Conservation (phyloP, 1,140 invertebrate species). For the Caerostris darwini region DNA sequence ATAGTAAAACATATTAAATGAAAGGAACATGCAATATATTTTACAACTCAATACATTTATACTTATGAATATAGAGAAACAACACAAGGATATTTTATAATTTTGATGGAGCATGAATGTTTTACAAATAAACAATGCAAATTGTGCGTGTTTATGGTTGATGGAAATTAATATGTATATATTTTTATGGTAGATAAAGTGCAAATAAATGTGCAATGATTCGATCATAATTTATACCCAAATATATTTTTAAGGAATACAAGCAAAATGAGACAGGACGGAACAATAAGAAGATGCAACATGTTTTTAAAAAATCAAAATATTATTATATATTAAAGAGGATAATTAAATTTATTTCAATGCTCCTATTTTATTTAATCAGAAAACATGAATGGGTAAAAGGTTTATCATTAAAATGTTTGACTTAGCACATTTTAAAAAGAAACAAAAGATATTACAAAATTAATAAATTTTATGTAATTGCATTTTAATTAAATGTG, state of each 20-base stretch:
- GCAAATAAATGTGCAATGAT: neutral
- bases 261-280: slow-evolving; percentile 3
- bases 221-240: neutral
- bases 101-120: neutral
- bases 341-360: too few species aligned
- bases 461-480: too few species aligned
- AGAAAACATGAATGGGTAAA: too few species aligned
- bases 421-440: too few species aligned
- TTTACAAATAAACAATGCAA: neutral
- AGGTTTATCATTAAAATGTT: too few species aligned
- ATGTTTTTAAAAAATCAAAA: neutral
- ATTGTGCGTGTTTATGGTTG: neutral
- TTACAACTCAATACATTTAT: too few species aligned
- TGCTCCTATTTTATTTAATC: too few species aligned
- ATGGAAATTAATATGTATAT: slow-evolving; percentile 11
- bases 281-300: neutral
- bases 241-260: neutral
- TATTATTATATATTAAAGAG: too few species aligned
- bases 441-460: too few species aligned
- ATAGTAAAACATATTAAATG: neutral
- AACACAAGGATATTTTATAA: too few species aligned
- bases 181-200: neutral
- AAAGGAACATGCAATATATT: neutral
- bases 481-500: too few species aligned
- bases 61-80: too few species aligned